Conservation (phyloP, 2,113 vertebrate genomes). For the Hoplias malabaricus region DNA sequence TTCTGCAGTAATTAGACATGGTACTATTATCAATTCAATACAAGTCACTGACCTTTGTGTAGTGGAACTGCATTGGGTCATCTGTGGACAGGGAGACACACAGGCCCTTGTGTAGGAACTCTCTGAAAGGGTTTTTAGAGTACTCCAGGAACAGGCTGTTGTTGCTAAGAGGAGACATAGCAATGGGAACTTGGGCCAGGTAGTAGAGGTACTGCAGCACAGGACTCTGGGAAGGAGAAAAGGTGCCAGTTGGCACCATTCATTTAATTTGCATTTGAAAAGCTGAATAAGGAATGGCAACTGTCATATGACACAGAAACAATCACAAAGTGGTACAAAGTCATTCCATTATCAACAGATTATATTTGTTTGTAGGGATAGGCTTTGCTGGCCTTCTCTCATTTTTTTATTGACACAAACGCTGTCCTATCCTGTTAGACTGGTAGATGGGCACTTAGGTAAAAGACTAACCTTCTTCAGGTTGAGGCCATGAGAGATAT, state of each 20-base stretch:
- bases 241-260: background rate
- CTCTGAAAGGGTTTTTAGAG: slow-evolving; percentile 91
- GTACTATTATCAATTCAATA: no score
- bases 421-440: background rate
- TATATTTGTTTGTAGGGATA: background rate
- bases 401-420: background rate
- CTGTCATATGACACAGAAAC: background rate
- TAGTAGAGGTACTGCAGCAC: slow-evolving; percentile 98
- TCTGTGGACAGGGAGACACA: slow-evolving; percentile 94
- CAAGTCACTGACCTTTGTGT: slow-evolving; percentile 92
- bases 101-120: slow-evolving; percentile 96
- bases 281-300: background rate
- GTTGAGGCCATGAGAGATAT: slow-evolving; percentile 96
- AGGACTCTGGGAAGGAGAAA: slow-evolving; percentile 81
- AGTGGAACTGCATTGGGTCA: slow-evolving; percentile 98
- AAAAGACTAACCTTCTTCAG: slow-evolving; percentile 86
- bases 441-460: background rate
- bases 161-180: slow-evolving; percentile 99
- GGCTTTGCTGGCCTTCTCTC: no score
- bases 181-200: slow-evolving; percentile 94
- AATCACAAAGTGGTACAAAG: no score
- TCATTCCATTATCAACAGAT: no score
- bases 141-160: slow-evolving; percentile 97
- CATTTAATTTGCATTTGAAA: background rate
- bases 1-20: no score